A percentile compares a stretch with the other conserved stretches of the same genome.
Evolutionary conservation across 1,140 invertebrate species (phyloP).

Genomic region (Diploscapter pachys): DNA sequence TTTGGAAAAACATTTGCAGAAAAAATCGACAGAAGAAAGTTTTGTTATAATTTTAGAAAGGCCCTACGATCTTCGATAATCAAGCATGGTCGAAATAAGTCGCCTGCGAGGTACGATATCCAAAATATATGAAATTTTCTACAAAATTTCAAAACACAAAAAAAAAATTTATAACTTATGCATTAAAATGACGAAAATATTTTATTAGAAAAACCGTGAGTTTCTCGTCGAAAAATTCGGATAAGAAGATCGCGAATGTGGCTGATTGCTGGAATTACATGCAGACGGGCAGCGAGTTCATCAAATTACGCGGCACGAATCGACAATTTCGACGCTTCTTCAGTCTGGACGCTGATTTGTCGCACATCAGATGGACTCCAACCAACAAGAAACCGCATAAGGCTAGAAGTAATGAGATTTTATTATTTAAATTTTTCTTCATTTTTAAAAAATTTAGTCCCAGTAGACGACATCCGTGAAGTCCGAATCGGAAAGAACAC

Average conservation of each 20-base stretch:
- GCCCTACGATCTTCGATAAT: slow-evolving; percentile 40
- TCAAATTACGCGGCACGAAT: slow-evolving; percentile 68
- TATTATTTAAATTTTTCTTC: not conserved
- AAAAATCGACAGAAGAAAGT: not conserved
- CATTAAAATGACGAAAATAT: too few relatives aligned
- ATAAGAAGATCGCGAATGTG: slow-evolving; percentile 63
- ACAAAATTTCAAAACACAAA: too few relatives aligned
- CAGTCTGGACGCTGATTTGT: slow-evolving; percentile 65
- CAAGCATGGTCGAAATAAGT: slow-evolving; percentile 42
- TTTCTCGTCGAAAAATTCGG: slow-evolving; percentile 53
- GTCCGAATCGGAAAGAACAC: slow-evolving; percentile 67
- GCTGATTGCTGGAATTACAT: slow-evolving; percentile 68
- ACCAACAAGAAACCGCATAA: slow-evolving; percentile 69
- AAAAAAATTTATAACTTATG: too few relatives aligned
- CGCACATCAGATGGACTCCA: slow-evolving; percentile 68
- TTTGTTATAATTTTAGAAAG: slow-evolving; percentile 14
- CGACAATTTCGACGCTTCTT: slow-evolving; percentile 68
- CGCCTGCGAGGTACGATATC: slow-evolving; percentile 36
- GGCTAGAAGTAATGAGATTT: slow-evolving; percentile 64
- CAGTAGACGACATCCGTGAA: slow-evolving; percentile 66
- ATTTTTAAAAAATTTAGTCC: slow-evolving; percentile 61
- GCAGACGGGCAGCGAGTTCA: slow-evolving; percentile 67
- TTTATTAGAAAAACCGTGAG: slow-evolving; percentile 52
- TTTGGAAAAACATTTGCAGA: too few relatives aligned
- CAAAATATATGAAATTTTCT: too few relatives aligned